Conservation (phyloP, 2,888 invertebrate genomes). For the Euplexia lucipara region DNA sequence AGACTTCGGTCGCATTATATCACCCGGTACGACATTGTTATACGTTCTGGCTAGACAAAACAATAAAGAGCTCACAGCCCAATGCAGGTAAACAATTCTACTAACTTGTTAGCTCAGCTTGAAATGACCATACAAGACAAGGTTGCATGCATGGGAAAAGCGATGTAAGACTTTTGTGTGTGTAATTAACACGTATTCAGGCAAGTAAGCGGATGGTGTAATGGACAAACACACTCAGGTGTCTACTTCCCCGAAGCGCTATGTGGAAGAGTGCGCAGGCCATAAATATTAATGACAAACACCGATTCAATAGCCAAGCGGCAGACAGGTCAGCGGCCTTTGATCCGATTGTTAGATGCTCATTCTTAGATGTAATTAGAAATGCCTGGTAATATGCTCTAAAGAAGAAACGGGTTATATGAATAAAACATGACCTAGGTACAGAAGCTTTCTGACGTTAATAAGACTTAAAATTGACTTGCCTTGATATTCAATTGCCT, state of each 20-base stretch:
- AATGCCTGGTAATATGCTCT: slow-evolving; percentile 75
- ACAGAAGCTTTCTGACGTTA: slow-evolving; percentile 50
- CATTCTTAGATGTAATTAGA: slow-evolving; percentile 84
- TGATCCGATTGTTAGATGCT: slow-evolving; percentile 85
- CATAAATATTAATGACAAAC: slow-evolving; percentile 90
- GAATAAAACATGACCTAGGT: slow-evolving; percentile 76
- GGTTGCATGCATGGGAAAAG: slow-evolving; percentile 39
- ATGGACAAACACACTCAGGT: slow-evolving; percentile 82
- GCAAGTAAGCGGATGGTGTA: slow-evolving; percentile 71
- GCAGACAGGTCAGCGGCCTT: slow-evolving; percentile 86
- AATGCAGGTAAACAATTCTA: slow-evolving; percentile 45
- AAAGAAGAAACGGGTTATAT: slow-evolving; percentile 71
- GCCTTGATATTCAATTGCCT: too few relatives aligned
- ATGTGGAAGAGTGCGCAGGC: slow-evolving; percentile 79
- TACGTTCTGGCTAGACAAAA: slow-evolving; percentile 42
- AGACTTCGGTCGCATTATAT: slow-evolving; percentile 68
- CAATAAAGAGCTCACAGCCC: slow-evolving; percentile 46
- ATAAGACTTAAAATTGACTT: slow-evolving; percentile 48
- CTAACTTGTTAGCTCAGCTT: slow-evolving; percentile 47
- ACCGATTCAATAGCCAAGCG: slow-evolving; percentile 82
- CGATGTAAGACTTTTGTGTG: slow-evolving; percentile 54
- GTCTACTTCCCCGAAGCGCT: slow-evolving; percentile 83
- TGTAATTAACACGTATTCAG: slow-evolving; percentile 70
- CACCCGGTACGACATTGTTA: slow-evolving; percentile 67
- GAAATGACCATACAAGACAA: slow-evolving; percentile 44